Base-by-base conservation (phyloP, 2,797 vertebrate genomes). In the Crenichthys baileyi region DNA sequence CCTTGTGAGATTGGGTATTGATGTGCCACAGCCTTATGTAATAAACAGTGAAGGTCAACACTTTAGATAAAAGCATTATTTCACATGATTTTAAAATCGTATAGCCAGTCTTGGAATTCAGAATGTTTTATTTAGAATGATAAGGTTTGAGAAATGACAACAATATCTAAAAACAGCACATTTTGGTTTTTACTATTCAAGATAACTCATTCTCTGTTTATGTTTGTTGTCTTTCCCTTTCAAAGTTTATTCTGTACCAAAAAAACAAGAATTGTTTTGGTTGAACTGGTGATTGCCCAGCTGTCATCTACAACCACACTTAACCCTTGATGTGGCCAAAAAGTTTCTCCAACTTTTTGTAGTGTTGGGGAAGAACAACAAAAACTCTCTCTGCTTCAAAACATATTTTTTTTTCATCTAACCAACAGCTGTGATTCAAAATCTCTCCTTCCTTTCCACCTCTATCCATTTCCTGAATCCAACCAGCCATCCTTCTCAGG, bases 381-480 rank as follows among this genome's bases (percentile, higher is more conserved):
- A 81, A 80, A 88, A 76, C 48, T 76, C 46, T 68, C 24, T 29
- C 61, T 48, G 73, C 75, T 92, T 88, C 86, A 93, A 93, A 95
- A 94, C 92, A 91, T 79, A 80, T 90, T 80, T 84, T 87, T 63
- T 80, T 83, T 89, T 70, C 70, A 82, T 90, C 80, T 2, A 24
- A 87, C 81, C 31, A 80, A 75, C 91, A 93, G 90, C 91, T 93
- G 90, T 31, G 84, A 88, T 90, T 85, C 79, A 82, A 83, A 93
- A 86, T 88, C 80, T 75, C 87, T 77, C 88, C 89, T 94, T 94
- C 94, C 93, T 93, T 81, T 89, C 67, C 82, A 92, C 89, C 87
- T 93, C 92, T 90, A 87, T 83, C 90, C 85, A 90, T 95, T 95
- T 96, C 96, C 95, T 95, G 93, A 65, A 88, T 79, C 83, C 84